phyloP scores from a whole-genome alignment of 1,140 invertebrate species.

The Papilio aristodemus region DNA sequence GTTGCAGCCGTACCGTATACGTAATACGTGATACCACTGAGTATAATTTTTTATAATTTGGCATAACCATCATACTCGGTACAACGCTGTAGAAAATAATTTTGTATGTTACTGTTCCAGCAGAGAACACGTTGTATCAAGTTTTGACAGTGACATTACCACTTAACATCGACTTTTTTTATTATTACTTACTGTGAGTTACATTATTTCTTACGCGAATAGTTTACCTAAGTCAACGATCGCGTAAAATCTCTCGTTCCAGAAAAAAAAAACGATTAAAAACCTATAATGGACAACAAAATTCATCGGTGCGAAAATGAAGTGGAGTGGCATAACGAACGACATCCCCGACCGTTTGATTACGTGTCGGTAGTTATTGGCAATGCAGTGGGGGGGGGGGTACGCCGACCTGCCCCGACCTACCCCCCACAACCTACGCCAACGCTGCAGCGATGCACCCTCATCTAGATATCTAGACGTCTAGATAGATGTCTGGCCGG shows the following conservation, averaged over 20 bases:
- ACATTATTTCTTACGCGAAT: too few relatives aligned
- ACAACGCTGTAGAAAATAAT: too few relatives aligned
- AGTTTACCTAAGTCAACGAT: background rate
- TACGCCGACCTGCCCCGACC: conserved; percentile 50
- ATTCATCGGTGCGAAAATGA: conserved; percentile 47
- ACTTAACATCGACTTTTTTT: too few relatives aligned
- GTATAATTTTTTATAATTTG: too few relatives aligned
- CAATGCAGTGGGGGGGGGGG: conserved; percentile 47
- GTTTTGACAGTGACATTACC: too few relatives aligned
- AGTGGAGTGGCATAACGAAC: conserved; percentile 42
- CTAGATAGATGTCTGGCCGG: conserved; percentile 54
- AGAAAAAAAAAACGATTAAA: conserved; percentile 7
- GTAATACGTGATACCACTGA: too few relatives aligned
- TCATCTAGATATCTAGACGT: conserved; percentile 60
- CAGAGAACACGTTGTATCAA: too few relatives aligned
- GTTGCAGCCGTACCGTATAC: too few relatives aligned
- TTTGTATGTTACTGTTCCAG: too few relatives aligned
- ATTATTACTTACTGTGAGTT: too few relatives aligned
- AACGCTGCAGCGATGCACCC: conserved; percentile 66
- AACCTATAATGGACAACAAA: conserved; percentile 36
- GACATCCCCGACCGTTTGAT: conserved; percentile 48
- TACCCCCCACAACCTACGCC: conserved; percentile 70
- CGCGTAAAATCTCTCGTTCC: background rate
- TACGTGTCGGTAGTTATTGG: conserved; percentile 53
- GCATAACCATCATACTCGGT: too few relatives aligned